Evolutionary conservation across 2,113 vertebrate genomes (phyloP).

Genomic region (Conger conger): DNA sequence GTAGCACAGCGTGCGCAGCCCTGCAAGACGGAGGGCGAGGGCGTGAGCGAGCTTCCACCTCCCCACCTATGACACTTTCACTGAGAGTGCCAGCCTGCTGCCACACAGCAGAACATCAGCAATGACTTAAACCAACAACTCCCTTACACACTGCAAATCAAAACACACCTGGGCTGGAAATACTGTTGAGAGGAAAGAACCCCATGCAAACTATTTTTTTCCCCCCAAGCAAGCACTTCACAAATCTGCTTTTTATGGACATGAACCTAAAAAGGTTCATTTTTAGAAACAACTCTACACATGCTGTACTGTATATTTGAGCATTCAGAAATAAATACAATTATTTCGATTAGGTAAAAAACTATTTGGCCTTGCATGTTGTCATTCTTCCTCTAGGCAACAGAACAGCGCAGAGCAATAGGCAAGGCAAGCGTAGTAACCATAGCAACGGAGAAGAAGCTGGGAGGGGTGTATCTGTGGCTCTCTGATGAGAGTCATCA

Average conservation of each 20-base stretch:
- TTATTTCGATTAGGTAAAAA: background rate
- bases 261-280: background rate
- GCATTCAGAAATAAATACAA: no score
- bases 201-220: no score
- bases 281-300: background rate
- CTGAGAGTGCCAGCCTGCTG: background rate
- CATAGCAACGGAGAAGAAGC: background rate
- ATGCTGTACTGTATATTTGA: background rate
- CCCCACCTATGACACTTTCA: background rate
- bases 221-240: no score
- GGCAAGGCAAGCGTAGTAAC: background rate
- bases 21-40: conserved; percentile 56
- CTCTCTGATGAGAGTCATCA: background rate
- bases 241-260: no score
- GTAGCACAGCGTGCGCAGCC: conserved; percentile 92
- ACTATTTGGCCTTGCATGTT: background rate
- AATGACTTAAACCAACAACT: background rate
- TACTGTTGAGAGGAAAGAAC: no score
- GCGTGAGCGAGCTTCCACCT: background rate
- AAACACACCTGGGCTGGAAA: no score
- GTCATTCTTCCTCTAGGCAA: background rate
- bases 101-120: background rate
- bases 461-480: background rate
- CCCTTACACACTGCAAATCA: no score
- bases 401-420: background rate